phyloP scores from a whole-genome alignment of 2,888 invertebrate genomes.

The Lochmaea crataegi region DNA sequence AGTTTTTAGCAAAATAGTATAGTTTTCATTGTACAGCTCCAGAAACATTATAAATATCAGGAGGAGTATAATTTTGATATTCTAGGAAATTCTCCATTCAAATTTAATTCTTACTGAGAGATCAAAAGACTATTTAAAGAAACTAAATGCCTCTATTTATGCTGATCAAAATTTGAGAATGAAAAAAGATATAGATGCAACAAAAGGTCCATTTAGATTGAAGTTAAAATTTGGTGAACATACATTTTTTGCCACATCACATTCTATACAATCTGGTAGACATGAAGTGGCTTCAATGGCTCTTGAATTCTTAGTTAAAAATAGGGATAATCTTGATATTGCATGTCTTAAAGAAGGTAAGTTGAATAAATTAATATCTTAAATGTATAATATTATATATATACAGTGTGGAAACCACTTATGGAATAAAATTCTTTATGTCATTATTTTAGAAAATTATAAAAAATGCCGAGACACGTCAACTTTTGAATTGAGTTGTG shows the following conservation, averaged over 20 bases:
- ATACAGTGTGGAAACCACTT: too few relatives aligned
- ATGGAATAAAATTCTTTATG: too few relatives aligned
- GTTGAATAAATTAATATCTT: background rate
- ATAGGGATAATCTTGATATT: conserved; percentile 49
- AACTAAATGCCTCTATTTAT: conserved; percentile 55
- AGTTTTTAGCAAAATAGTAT: conserved; percentile 6
- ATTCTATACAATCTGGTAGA: conserved; percentile 57
- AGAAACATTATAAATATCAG: background rate
- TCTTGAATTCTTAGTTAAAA: conserved; percentile 51
- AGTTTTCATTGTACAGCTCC: background rate
- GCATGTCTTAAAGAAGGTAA: conserved; percentile 54
- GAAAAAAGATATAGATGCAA: conserved; percentile 49
- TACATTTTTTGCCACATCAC: conserved; percentile 55
- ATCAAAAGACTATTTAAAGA: conserved; percentile 54
- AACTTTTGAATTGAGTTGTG: too few relatives aligned
- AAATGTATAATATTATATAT: too few relatives aligned
- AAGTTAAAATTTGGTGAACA: conserved; percentile 55
- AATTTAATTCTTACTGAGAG: conserved; percentile 45
- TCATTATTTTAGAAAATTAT: too few relatives aligned
- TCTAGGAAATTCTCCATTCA: conserved; percentile 35
- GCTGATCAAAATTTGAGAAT: conserved; percentile 45
- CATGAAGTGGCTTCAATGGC: conserved; percentile 61
- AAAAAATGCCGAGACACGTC: too few relatives aligned
- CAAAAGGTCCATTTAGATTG: conserved; percentile 57
- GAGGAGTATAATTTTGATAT: background rate